Percentiles rank a stretch among this genome's conserved stretches.
phyloP scores from a whole-genome alignment of 2,888 invertebrate genomes.

The Eupithecia abbreviata region DNA sequence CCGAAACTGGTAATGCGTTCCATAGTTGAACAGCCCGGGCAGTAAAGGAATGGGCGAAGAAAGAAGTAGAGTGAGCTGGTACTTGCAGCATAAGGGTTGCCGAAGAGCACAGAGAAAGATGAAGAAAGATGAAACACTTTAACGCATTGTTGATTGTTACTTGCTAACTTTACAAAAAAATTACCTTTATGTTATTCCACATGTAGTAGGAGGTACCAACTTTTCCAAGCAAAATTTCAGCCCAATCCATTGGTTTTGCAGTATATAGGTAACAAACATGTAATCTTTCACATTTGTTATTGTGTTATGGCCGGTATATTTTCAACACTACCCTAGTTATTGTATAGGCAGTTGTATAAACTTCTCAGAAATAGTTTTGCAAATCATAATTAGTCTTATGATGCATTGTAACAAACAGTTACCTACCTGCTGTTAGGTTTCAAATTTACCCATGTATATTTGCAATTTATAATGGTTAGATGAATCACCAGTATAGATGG shows the following conservation, averaged over 20 bases:
- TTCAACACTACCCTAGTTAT: not conserved
- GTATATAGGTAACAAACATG: not conserved
- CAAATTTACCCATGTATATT: slow-evolving; percentile 17
- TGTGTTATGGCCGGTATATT: not conserved
- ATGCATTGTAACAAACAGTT: slow-evolving; percentile 4
- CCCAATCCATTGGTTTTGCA: not conserved
- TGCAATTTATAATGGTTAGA: slow-evolving; percentile 15
- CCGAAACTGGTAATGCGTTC: too few species aligned
- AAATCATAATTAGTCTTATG: not conserved
- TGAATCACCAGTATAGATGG: slow-evolving; percentile 27
- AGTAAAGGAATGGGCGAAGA: too few species aligned
- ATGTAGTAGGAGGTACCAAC: not conserved
- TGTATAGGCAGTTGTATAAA: not conserved
- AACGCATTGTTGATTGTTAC: too few species aligned
- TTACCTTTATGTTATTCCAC: not conserved
- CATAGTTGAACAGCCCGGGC: too few species aligned
- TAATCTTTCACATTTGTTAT: not conserved
- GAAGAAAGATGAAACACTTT: too few species aligned
- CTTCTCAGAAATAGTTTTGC: slow-evolving; percentile 6
- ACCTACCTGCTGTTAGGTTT: slow-evolving; percentile 6
- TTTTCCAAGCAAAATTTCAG: not conserved
- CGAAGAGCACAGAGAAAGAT: too few species aligned
- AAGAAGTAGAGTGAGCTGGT: too few species aligned
- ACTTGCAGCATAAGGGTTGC: too few species aligned
- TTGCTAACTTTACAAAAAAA: not conserved